phyloP scores from a whole-genome alignment of 2,888 invertebrate genomes.

The Drosophila kanekoi region DNA sequence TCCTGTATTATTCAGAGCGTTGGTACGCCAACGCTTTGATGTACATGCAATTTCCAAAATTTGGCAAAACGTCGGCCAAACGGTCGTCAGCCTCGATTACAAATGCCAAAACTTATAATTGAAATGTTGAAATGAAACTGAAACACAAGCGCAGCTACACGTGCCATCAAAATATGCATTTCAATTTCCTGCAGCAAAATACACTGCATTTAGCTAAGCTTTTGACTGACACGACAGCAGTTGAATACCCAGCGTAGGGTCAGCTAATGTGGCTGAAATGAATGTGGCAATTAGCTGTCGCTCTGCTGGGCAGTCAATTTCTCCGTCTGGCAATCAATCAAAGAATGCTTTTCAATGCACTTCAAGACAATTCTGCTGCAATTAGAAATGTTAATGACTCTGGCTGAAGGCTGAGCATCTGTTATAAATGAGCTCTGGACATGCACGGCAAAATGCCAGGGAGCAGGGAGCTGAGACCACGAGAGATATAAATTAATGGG shows the following conservation, averaged over 20 bases:
- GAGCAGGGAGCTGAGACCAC: not conserved
- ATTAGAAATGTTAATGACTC: conserved; percentile 25
- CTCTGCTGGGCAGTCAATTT: not conserved
- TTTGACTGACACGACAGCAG: conserved; percentile 14
- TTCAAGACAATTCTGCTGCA: conserved; percentile 16
- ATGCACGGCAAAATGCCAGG: not conserved
- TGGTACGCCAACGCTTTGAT: not conserved
- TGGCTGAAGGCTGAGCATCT: conserved; percentile 13
- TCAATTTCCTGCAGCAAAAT: conserved; percentile 23
- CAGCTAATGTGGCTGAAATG: not conserved
- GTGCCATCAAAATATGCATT: conserved; percentile 29
- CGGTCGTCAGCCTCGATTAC: conserved; percentile 19
- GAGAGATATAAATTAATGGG: not conserved
- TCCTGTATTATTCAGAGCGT: not conserved
- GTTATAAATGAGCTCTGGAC: conserved; percentile 19
- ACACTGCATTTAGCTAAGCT: conserved; percentile 1
- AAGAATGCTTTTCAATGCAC: conserved; percentile 16
- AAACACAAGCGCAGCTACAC: conserved; percentile 3
- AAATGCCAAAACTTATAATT: conserved; percentile 31
- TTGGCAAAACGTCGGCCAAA: not conserved
- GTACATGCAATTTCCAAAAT: conserved; percentile 5
- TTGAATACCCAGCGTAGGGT: conserved; percentile 11
- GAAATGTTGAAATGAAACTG: conserved; percentile 19
- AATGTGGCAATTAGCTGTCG: not conserved
- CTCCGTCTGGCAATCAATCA: conserved; percentile 8